phyloP scores from a whole-genome alignment of 2,888 invertebrate genomes.

The Rhimphoctona megacephalus region DNA sequence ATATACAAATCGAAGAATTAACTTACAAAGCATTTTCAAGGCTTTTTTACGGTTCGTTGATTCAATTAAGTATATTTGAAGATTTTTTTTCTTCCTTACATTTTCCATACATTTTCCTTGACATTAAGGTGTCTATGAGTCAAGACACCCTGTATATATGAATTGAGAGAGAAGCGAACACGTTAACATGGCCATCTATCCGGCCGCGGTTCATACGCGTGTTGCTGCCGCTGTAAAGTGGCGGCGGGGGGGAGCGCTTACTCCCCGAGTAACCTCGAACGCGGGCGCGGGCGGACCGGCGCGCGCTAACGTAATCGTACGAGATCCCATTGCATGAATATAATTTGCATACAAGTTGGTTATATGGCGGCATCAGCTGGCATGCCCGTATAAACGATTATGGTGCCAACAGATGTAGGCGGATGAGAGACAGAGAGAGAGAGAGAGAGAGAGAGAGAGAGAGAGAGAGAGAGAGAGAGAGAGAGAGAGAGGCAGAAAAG shows the following conservation, averaged over 20 bases:
- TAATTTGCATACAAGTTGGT: conserved; percentile 85
- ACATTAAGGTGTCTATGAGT: neutral
- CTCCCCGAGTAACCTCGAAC: neutral
- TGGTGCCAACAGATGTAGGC: conserved; percentile 85
- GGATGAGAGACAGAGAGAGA: conserved; percentile 74
- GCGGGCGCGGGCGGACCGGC: conserved; percentile 17
- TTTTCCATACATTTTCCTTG: no score
- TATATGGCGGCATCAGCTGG: conserved; percentile 84
- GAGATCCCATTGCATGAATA: conserved; percentile 84
- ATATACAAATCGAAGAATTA: neutral
- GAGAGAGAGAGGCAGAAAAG: conserved; percentile 32
- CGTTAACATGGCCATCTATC: conserved; percentile 82
- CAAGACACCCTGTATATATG: conserved; percentile 19
- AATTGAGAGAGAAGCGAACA: conserved; percentile 69
- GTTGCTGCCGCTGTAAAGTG: conserved; percentile 84
- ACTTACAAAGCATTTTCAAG: neutral
- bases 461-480: conserved; percentile 67
- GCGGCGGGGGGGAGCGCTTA: conserved; percentile 76
- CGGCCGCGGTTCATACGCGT: conserved; percentile 83
- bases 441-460: conserved; percentile 37
- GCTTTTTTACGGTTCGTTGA: neutral
- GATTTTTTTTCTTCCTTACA: no score
- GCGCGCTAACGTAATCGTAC: conserved; percentile 80
- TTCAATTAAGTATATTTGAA: neutral
- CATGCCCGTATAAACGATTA: conserved; percentile 84